A percentile compares a stretch with the other conserved stretches of the same genome.
These are phyloP conservation scores for Pristiophorus japonicus DNA, from an alignment of 2,113 vertebrate genomes.

Conservation along the genomic window DNA sequence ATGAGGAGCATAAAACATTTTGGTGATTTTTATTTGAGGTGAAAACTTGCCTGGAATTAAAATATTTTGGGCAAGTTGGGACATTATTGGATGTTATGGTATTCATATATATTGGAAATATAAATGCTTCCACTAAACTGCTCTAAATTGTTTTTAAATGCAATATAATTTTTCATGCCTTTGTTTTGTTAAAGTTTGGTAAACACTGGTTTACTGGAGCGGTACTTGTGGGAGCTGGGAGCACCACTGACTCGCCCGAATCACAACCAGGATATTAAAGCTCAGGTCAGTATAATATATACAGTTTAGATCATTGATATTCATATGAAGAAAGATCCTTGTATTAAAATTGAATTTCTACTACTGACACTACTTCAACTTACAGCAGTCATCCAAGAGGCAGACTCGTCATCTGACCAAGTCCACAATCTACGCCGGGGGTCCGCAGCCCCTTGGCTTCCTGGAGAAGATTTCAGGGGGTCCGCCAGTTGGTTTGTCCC, in stretches of 20 bases:
- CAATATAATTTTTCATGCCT: conserved; percentile 31
- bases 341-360: neutral
- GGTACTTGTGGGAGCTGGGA: conserved; percentile 67
- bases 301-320: neutral
- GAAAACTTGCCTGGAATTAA: neutral
- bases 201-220: conserved; percentile 60
- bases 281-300: conserved; percentile 62
- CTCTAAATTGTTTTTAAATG: neutral
- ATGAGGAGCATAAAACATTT: neutral
- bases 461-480: too few relatives aligned
- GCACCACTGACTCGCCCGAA: conserved; percentile 50
- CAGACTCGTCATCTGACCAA: neutral
- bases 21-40: neutral
- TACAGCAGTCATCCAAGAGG: neutral
- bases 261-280: conserved; percentile 62
- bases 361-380: neutral
- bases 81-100: neutral
- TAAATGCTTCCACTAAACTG: neutral
- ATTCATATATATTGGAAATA: neutral
- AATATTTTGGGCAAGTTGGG: neutral
- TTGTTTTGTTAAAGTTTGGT: conserved; percentile 59
- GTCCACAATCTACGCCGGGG: too few relatives aligned
- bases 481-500: too few relatives aligned
- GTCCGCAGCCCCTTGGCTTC: too few relatives aligned
- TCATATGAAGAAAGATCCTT: neutral